A percentile compares a stretch with the other conserved stretches of the same genome.
Evolutionary conservation across 2,797 vertebrate species (phyloP).

Genomic region (Coilia nasus): DNA sequence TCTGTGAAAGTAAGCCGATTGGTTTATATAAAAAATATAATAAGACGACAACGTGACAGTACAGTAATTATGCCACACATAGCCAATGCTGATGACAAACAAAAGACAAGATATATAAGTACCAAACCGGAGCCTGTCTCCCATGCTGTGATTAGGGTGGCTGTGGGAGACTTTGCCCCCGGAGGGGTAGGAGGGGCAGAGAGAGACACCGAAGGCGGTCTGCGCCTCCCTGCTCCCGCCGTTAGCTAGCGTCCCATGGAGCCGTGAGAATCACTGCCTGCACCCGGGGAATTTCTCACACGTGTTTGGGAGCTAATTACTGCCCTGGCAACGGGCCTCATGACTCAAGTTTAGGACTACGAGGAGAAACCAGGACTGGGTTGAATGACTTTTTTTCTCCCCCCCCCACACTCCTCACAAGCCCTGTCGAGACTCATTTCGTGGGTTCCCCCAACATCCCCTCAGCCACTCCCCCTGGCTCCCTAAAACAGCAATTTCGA

Average conservation of each 20-base stretch:
- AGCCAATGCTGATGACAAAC: too few relatives aligned
- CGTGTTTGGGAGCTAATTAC: constrained; percentile 47
- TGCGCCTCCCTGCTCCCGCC: background rate
- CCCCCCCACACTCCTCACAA: background rate
- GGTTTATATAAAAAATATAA: too few relatives aligned
- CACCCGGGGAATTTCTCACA: constrained; percentile 60
- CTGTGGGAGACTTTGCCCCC: too few relatives aligned
- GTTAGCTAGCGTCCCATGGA: background rate
- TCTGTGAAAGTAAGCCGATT: too few relatives aligned
- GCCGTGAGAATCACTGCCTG: constrained; percentile 54
- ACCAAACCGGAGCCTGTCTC: too few relatives aligned
- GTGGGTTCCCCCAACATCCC: too few relatives aligned
- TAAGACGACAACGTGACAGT: too few relatives aligned
- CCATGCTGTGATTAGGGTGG: too few relatives aligned
- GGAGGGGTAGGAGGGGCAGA: background rate
- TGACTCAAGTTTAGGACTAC: constrained; percentile 37
- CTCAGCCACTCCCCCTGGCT: background rate
- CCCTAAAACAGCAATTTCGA: background rate
- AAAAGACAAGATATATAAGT: too few relatives aligned
- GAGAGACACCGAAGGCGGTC: background rate
- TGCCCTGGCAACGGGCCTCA: background rate
- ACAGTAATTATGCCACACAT: too few relatives aligned
- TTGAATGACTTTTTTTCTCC: background rate
- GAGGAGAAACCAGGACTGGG: background rate
- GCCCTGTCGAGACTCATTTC: too few relatives aligned